Evolutionary conservation across 2,113 vertebrate species (phyloP), one percentile per base, ranked within the genome.

Genomic region (Sisor rabdophorus): DNA sequence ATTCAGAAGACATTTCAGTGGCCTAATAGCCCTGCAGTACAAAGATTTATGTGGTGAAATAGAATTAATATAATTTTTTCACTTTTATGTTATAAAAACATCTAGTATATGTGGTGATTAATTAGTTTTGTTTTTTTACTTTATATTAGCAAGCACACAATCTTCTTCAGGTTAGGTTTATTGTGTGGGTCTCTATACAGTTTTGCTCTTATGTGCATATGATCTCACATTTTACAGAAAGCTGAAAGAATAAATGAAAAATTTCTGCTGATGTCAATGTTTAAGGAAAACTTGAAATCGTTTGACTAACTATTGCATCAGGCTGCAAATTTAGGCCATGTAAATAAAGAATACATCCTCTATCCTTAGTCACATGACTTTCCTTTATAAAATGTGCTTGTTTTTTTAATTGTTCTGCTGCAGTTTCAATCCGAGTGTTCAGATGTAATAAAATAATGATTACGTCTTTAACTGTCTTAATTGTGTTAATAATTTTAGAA

Each of bases 11-110:
- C 94, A 3, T 99, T 99, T 84, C 89, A 85, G 1, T 99, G 97
- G 97, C 92, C 94, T 1, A 77, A 94, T 85, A 94, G 84, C 82
- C 82, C 91, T 0, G 93, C 93, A 71, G 81, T 90, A 11, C 96
- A 99, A 84, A 94, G 97, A 74, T 98, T 99, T 89, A 98, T 99
- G 96, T 99, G 97, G 97, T 99, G 78, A 83, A 5, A 30, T 11
- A 17, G 47, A 60, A 55, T 13, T 11, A 2, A 28, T 73, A 9
- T 26, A 69, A 71, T 73, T 4, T 24, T 12, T 63, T 13, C 4
- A 48, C 16, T 75, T 28, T 56, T 28, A 15, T 40, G 30, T 12
- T 75, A 11, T 10, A 50, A 61, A 26, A 12, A 20, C 13, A 28
- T 28, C 24, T 3, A 44, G 17, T 50, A 2, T 2, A 36, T 32